Evolutionary conservation across 2,113 vertebrate genomes (phyloP).

Genomic region (Atlantisia rogersi): DNA sequence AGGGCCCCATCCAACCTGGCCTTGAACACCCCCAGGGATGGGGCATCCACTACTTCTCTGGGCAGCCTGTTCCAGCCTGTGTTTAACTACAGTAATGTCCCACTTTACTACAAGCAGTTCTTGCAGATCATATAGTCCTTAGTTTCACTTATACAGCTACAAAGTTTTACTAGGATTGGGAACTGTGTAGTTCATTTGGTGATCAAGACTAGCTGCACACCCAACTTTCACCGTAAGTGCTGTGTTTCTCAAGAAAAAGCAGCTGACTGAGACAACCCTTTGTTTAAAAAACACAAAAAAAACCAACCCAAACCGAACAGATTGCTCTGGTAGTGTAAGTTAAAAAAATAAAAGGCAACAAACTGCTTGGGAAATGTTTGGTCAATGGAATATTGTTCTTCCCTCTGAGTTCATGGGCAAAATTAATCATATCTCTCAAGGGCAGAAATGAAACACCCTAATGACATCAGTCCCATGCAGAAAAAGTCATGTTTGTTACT

Average conservation of each 20-base stretch:
- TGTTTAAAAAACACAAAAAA: not conserved
- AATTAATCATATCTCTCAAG: not conserved
- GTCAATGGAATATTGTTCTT: constrained; percentile 57
- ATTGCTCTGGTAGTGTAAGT: not conserved
- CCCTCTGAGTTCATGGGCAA: constrained; percentile 3
- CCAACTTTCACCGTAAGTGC: not conserved
- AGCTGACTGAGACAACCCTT: not conserved
- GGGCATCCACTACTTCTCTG: too few relatives aligned
- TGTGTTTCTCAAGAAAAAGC: not conserved
- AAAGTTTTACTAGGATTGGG: not conserved
- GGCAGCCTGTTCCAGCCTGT: not conserved
- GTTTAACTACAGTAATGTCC: not conserved
- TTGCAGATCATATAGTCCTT: not conserved
- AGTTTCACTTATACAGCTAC: not conserved
- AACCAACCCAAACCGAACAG: not conserved
- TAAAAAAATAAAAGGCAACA: not conserved
- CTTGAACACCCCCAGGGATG: too few relatives aligned
- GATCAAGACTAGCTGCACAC: not conserved
- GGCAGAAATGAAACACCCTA: constrained; percentile 51
- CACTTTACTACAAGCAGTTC: not conserved
- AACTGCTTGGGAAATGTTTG: not conserved
- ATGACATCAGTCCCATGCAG: constrained; percentile 6
- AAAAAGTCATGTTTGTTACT: not conserved
- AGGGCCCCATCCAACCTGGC: too few relatives aligned
- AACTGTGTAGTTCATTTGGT: not conserved